Percentiles rank a stretch among this genome's conserved stretches.
These are phyloP conservation scores for Tangara arthus DNA, from an alignment of 2,797 vertebrate species.

Conservation along the genomic window DNA sequence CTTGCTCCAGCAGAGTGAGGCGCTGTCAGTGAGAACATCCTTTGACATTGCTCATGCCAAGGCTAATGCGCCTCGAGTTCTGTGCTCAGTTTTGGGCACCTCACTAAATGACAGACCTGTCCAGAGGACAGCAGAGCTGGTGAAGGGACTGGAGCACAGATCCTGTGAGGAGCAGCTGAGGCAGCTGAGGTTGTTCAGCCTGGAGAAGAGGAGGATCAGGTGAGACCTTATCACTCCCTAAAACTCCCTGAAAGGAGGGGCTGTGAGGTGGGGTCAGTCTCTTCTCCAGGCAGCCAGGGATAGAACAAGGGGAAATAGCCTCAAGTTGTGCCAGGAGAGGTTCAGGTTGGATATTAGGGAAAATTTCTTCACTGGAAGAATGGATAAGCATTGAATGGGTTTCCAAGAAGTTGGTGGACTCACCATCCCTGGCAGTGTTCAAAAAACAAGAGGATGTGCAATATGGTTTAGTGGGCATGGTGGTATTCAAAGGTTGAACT, in stretches of 20 bases:
- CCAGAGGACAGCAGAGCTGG: neutral
- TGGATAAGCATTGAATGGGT: neutral
- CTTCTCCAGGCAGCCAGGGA: neutral
- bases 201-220: neutral
- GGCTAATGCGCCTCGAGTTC: neutral
- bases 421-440: neutral
- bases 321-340: neutral
- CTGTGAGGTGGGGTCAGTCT: rapidly evolving
- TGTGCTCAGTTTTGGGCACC: neutral
- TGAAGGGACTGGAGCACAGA: neutral
- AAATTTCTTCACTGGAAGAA: neutral
- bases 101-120: neutral
- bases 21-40: neutral
- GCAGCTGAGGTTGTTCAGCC: neutral
- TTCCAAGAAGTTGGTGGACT: neutral
- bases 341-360: neutral
- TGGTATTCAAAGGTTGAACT: neutral
- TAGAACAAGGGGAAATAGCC: neutral
- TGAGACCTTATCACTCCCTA: rapidly evolving
- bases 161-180: neutral
- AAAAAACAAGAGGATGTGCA: neutral
- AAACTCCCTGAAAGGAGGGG: too few species aligned
- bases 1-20: neutral
- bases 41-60: neutral
- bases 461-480: neutral